Base-by-base conservation (phyloP, 1,140 invertebrate species). In the Drosophila bipectinata region DNA sequence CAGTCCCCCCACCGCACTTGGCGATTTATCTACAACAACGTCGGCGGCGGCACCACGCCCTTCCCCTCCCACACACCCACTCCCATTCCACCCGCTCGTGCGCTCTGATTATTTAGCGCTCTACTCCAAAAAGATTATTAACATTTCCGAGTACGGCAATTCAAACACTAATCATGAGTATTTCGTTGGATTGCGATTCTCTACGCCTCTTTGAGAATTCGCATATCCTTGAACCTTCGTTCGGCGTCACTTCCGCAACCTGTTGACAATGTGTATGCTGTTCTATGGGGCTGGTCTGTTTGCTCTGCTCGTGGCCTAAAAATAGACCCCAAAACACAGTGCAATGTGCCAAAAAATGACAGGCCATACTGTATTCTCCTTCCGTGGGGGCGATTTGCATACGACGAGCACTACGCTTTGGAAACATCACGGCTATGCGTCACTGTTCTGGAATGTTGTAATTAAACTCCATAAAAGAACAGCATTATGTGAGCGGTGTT, bases 191-290 rank as follows among this genome's bases (percentile, higher is more conserved):
- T 63, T 69, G 51, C 37, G 41, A 21, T 34, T 37, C 32, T 69
- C 15, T 21, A 47, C 12, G 34, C 12, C 32, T 44, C 37, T 47
- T 28, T 12, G 28, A 7, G 8, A 30, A 30, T 30, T 18, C 14
- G 12, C 37, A 59, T 68, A 63, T 85, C 82, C 82, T 78, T 78
- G 82, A 72, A 57, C 44, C 60, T 48, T 41, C 34, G n/a, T 0
- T 4, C 18, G 21, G 7, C 77, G 67, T 68, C 82, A 85, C 79
- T 87, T 88, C 82, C 82, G 82, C 83, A 87, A 87, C 82, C 82
- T 87, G 82, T 87, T 87, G 83, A 87, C 79, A 87, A 57, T 63
- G 71, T 69, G 28, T 54, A 63, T 78, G 52, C 28, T 47, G 52
- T 63, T 69, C 24, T 54, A 63, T 78, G 52, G 24, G 52, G 52